Base-by-base conservation (phyloP, 1,140 invertebrate genomes). In the Zaprionus tsacasi region DNA sequence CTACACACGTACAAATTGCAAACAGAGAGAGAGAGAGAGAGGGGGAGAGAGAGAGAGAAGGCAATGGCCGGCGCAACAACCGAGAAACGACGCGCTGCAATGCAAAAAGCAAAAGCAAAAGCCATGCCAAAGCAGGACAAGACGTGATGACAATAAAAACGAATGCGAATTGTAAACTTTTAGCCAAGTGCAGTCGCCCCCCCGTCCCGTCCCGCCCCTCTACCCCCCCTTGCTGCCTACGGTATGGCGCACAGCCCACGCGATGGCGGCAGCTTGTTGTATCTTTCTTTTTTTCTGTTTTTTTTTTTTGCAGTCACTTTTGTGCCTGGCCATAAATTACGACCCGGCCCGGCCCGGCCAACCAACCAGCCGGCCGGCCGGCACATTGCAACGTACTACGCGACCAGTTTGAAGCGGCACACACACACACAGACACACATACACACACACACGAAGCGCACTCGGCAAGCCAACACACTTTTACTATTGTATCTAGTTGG, bases 401-500 rank as follows among this genome's bases (percentile, higher is more conserved):
- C 61, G 69, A 85, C 73, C 70, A 78, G 75, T 75, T 85, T 59
- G 54, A 48, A 54, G 25, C 56, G 57, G 36, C 78, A 80, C 72
- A 70, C 66, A 56, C 56, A 33, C 30, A 52, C 36, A 33, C 36
- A 67, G 45, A 56, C 50, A 57, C 48, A 59, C 10, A 67, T 35
- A 6, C 35, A 7, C 60, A 17, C 40, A 25, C 36, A 55, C 30
- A 35, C 57, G 43, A 67, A 67, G 58, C 33, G 57, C 71, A 71
- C 27, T 69, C 74, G 52, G 58, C 82, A 61, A 65, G 65, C 70
- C 69, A 82, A 70, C 82, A 88, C 85, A 89, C 85, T 91, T 91
- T 91, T 91, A 89, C 89, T 91, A 91, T 91, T 91, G 89, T 91
- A 91, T 91, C 89, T 91, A 91, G 91, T 91, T 75, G 75, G 70